phyloP scores from a whole-genome alignment of 2,888 invertebrate species.

The Rhodophaea formosa region DNA sequence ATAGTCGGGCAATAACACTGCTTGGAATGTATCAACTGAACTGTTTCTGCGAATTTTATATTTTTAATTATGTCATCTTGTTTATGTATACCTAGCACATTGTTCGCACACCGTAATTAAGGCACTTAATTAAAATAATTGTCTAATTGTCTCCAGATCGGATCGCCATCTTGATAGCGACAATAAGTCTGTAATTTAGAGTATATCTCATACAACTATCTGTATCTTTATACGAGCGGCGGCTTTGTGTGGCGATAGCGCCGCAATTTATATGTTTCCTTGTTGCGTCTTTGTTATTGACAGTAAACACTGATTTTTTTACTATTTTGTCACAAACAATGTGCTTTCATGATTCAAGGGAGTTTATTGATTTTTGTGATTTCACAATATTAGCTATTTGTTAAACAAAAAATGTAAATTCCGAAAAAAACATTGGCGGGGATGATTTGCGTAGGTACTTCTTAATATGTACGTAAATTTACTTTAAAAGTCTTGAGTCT shows the following conservation, averaged over 20 bases:
- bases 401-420: too few species aligned
- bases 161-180: constrained; percentile 44
- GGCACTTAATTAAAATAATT: constrained; percentile 57
- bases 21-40: too few species aligned
- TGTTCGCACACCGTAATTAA: constrained; percentile 7
- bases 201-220: neutral
- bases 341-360: too few species aligned
- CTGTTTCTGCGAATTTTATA: too few species aligned
- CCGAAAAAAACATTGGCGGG: too few species aligned
- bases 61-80: neutral
- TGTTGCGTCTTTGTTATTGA: constrained; percentile 16
- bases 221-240: constrained; percentile 3
- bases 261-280: constrained; percentile 10
- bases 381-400: too few species aligned
- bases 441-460: too few species aligned
- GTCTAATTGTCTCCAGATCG: constrained; percentile 47
- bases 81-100: constrained; percentile 6
- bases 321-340: neutral
- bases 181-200: constrained; percentile 16
- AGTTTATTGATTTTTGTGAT: too few species aligned
- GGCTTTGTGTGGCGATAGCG: constrained; percentile 12
- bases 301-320: neutral
- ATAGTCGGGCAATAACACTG: too few species aligned
- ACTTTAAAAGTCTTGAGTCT: too few species aligned
- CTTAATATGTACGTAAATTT: too few species aligned